Base-by-base conservation (phyloP, 2,888 invertebrate species). In the Melanostoma mellinum region DNA sequence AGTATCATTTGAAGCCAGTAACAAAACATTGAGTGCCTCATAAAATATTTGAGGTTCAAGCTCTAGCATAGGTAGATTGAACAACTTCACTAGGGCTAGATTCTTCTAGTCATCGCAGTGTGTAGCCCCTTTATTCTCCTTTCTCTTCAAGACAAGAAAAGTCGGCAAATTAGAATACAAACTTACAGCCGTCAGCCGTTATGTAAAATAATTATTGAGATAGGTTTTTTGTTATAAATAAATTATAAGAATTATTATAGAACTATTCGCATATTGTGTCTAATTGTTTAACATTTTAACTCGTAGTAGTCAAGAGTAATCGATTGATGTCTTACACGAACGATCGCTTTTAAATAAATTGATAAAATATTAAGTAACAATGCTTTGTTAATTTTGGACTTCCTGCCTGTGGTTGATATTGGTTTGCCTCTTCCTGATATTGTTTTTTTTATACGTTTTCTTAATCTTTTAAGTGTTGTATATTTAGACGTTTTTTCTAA, bases 61-160 rank as follows among this genome's bases (percentile, higher is more conserved):
- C 88, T 88, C 89, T 89, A 89, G 88, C 88, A 87, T 88, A 88
- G 79, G 86, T 88, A 89, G 87, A 87, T 87, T 86, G 87, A 89
- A 87, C 87, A 86, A 87, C 87, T 89, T 88, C 87, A 89, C 89
- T 88, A 90, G 88, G 90, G 90, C 90, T 90, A 89, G 90, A 89
- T 90, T 88, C 87, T 88, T 90, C 90, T 90, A 90, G 90, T 90
- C 90, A 90, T 88, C 88, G 88, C 89, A 88, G 87, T 88, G 87
- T 87, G 76, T 71, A 67, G 58, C 20, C 68, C 74, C 38, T 65
- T 71, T 55, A 60, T 52, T 40, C 40, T 53, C 60, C 74, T 40
- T 58, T 69, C 74, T 63, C 69, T 68, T 38, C 48, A 32, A 63
- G 42, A 74, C 46, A 71, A 63, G 71, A 74, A 67, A 58, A 74